Evolutionary conservation across 2,888 invertebrate genomes (phyloP).

Genomic region (Nowickia ferox): DNA sequence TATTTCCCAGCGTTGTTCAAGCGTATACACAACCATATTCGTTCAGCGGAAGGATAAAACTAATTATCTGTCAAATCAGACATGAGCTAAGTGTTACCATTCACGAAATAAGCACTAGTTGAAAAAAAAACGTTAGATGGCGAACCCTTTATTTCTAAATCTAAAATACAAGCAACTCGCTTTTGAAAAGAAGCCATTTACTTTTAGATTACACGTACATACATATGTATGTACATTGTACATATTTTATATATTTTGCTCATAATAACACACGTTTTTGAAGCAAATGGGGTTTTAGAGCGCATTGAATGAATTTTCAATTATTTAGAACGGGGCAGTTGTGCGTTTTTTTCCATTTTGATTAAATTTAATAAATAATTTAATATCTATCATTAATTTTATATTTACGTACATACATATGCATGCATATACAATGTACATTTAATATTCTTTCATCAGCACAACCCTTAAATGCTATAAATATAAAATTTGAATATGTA

Average conservation of each 20-base stretch:
- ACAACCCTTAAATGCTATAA: background rate
- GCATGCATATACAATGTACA: background rate
- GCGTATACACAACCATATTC: too few relatives aligned
- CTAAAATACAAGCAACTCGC: background rate
- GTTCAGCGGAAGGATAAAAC: too few relatives aligned
- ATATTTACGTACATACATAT: background rate
- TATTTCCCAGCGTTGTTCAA: too few relatives aligned
- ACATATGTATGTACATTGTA: too few relatives aligned
- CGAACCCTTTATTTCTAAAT: too few relatives aligned
- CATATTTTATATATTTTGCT: background rate
- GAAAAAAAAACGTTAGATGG: too few relatives aligned
- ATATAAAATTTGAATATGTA: background rate
- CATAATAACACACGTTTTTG: background rate
- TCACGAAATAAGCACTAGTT: too few relatives aligned
- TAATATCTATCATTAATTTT: background rate
- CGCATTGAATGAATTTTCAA: background rate
- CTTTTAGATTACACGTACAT: too few relatives aligned
- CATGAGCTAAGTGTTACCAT: too few relatives aligned
- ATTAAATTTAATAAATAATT: background rate
- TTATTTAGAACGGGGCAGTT: background rate
- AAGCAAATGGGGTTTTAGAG: background rate
- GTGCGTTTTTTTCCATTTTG: background rate
- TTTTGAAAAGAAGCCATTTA: background rate
- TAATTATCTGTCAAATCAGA: too few relatives aligned
- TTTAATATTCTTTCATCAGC: background rate